phyloP scores from a whole-genome alignment of 1,140 invertebrate genomes.

The Halictus rubicundus region DNA sequence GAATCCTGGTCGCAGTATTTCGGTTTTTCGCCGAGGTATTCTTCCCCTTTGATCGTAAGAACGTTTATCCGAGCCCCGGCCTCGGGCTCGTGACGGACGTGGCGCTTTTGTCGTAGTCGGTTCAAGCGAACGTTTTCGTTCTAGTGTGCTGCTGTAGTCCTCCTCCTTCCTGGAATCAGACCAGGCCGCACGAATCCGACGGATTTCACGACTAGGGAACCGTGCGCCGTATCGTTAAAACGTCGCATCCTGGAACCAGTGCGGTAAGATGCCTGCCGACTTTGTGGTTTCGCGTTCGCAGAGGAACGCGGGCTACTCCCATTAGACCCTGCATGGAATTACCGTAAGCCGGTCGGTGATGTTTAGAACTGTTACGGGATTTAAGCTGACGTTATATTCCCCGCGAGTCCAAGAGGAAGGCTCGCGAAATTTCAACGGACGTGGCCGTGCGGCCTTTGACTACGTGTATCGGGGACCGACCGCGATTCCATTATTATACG shows the following conservation, averaged over 20 bases:
- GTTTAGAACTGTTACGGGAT: slow-evolving; percentile 60
- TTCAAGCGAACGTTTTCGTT: not conserved
- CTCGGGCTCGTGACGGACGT: not conserved
- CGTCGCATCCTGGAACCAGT: slow-evolving; percentile 30
- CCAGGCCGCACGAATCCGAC: not conserved
- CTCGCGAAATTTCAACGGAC: slow-evolving; percentile 28
- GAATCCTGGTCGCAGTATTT: no score
- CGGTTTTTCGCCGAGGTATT: not conserved
- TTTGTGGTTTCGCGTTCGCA: slow-evolving; percentile 51
- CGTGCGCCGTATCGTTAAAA: slow-evolving; percentile 35
- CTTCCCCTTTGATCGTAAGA: not conserved
- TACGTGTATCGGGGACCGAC: slow-evolving; percentile 25
- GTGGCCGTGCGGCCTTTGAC: slow-evolving; percentile 44
- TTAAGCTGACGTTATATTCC: slow-evolving; percentile 52
- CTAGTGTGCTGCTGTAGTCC: not conserved
- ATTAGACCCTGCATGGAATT: slow-evolving; percentile 56
- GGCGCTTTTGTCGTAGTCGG: not conserved
- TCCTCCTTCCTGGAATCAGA: not conserved
- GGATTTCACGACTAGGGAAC: slow-evolving; percentile 46
- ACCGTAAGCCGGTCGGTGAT: slow-evolving; percentile 59
- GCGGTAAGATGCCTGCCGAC: slow-evolving; percentile 56
- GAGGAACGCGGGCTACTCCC: slow-evolving; percentile 37
- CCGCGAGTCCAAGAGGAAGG: slow-evolving; percentile 10
- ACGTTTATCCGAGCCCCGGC: not conserved
- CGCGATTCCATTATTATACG: no score